A percentile compares a stretch with the other conserved stretches of the same genome.
Evolutionary conservation across 1,140 invertebrate genomes (phyloP).

Genomic region (Brachionus manjavacas): DNA sequence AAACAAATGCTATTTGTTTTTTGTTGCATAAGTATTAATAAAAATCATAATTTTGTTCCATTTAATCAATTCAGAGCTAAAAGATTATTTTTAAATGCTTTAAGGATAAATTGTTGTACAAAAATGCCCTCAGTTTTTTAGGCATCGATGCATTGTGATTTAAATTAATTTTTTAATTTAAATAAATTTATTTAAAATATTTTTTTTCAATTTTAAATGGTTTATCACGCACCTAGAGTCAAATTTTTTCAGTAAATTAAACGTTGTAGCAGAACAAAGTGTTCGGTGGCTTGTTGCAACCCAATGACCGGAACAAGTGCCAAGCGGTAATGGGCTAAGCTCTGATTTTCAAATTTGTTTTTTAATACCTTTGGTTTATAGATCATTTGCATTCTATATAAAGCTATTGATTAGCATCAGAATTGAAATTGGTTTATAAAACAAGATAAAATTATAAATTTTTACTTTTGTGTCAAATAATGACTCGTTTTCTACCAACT

Average conservation of each 20-base stretch:
- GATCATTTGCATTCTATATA: not conserved
- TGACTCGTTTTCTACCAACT: too few relatives aligned
- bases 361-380: not conserved
- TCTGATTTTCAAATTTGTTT: not conserved
- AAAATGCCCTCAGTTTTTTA: slow-evolving; percentile 51
- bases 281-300: not conserved
- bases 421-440: not conserved
- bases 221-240: not conserved
- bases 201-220: not conserved
- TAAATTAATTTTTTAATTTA: not conserved
- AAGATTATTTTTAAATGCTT: not conserved
- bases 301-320: not conserved
- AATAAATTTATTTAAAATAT: not conserved
- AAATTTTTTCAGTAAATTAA: not conserved
- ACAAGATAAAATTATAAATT: not conserved
- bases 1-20: not conserved
- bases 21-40: not conserved
- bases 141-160: slow-evolving; percentile 43
- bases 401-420: not conserved
- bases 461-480: too few relatives aligned
- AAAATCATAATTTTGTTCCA: slow-evolving; percentile 31
- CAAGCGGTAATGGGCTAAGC: not conserved
- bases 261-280: not conserved
- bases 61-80: slow-evolving; percentile 16
- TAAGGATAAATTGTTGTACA: slow-evolving; percentile 49